Evolutionary conservation across 2,888 invertebrate genomes (phyloP).

Genomic region (Mayetiola destructor): DNA sequence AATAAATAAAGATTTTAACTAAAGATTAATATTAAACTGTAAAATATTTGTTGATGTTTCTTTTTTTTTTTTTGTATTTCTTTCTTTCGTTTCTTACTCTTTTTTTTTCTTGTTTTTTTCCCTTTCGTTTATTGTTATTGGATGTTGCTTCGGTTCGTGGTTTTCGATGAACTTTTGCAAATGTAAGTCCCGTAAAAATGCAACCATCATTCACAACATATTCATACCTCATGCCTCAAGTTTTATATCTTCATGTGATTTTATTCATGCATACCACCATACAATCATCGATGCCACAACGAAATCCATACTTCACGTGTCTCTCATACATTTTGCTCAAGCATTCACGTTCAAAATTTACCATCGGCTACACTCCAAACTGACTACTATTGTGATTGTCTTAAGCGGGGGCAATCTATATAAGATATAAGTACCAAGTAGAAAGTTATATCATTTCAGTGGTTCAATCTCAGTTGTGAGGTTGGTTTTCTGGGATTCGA

Average conservation of each 20-base stretch:
- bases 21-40: too few relatives aligned
- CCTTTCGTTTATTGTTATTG: too few relatives aligned
- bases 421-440: slow-evolving; percentile 9
- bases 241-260: neutral
- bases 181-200: too few relatives aligned
- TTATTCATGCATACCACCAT: neutral
- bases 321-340: neutral
- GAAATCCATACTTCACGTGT: neutral
- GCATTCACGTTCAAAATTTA: neutral
- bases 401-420: slow-evolving; percentile 10
- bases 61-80: too few relatives aligned
- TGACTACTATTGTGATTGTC: neutral
- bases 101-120: too few relatives aligned
- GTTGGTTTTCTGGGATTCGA: neutral
- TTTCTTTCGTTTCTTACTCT: too few relatives aligned
- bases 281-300: neutral
- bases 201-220: neutral
- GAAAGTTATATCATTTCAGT: slow-evolving; percentile 12
- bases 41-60: too few relatives aligned
- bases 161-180: too few relatives aligned
- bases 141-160: too few relatives aligned
- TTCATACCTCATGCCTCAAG: neutral
- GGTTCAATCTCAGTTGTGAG: slow-evolving; percentile 10
- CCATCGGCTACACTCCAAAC: neutral
- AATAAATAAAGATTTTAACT: too few relatives aligned